A percentile compares a stretch with the other conserved stretches of the same genome.
Conservation (phyloP, 2,888 invertebrate species). For the Melipona beecheii region DNA sequence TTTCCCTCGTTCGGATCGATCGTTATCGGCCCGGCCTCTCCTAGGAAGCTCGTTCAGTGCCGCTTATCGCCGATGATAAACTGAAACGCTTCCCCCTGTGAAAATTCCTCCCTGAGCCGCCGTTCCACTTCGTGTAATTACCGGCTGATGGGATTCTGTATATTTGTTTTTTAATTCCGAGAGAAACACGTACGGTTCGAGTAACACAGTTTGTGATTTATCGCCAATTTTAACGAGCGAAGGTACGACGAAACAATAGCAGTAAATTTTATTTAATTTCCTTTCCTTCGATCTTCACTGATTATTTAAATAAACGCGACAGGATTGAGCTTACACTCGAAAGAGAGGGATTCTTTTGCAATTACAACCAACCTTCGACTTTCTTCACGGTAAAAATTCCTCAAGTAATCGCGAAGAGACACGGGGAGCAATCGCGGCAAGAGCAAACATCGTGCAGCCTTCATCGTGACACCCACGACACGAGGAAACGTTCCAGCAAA, state of each 20-base stretch:
- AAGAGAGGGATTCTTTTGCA: neutral
- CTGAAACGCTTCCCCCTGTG: neutral
- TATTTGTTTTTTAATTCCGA: neutral
- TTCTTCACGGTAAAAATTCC: neutral
- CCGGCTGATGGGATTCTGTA: neutral
- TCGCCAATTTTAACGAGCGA: neutral
- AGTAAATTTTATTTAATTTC: too few relatives aligned
- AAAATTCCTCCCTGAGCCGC: neutral
- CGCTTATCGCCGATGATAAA: constrained; percentile 12
- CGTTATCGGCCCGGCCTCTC: constrained; percentile 13
- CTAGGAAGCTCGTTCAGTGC: constrained; percentile 14
- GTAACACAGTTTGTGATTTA: neutral
- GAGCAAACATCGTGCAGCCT: neutral
- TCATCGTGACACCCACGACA: neutral
- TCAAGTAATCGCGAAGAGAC: neutral
- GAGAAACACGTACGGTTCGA: neutral
- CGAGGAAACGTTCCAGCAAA: neutral
- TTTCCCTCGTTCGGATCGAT: constrained; percentile 37
- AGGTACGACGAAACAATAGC: neutral
- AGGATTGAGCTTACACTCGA: neutral
- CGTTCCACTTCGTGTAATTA: neutral
- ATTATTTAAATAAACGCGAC: too few relatives aligned
- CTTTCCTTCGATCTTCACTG: too few relatives aligned
- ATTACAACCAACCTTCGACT: neutral
- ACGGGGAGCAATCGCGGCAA: neutral